A percentile compares a stretch with the other conserved stretches of the same genome.
Evolutionary conservation across 2,113 vertebrate species (phyloP).

Genomic region (Podarcis raffonei): DNA sequence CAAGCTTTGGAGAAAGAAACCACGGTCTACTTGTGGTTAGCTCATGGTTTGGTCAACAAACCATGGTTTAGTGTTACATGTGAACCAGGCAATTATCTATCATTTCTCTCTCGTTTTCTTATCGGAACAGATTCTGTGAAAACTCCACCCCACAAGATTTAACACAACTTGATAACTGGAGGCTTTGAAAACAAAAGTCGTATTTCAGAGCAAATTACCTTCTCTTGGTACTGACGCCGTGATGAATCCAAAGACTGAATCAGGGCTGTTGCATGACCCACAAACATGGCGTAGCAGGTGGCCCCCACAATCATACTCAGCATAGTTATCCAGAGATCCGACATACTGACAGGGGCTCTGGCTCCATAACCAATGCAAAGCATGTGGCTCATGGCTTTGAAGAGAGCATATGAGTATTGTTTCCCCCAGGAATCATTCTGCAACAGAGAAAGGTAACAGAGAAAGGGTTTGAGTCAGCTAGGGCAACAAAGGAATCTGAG

Average conservation of each 20-base stretch:
- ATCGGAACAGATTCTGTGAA: not conserved
- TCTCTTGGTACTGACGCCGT: conserved; percentile 95
- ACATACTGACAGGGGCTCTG: conserved; percentile 96
- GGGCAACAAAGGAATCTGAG: conserved; percentile 6
- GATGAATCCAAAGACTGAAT: conserved; percentile 99
- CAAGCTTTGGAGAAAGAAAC: no score
- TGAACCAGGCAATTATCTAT: not conserved
- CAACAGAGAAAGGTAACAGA: conserved; percentile 54
- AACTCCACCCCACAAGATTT: not conserved
- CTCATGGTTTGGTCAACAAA: no score
- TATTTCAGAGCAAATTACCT: conserved; percentile 80
- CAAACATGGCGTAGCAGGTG: conserved; percentile 99
- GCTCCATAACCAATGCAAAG: conserved; percentile 97
- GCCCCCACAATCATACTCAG: conserved; percentile 98
- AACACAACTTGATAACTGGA: not conserved
- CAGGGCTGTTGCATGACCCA: conserved; percentile 95
- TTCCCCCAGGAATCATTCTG: conserved; percentile 99
- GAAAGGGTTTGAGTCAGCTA: conserved; percentile 32
- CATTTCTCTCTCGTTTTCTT: not conserved
- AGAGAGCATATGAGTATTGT: conserved; percentile 98
- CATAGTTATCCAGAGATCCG: conserved; percentile 99
- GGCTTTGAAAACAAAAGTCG: not conserved
- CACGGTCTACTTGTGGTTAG: no score
- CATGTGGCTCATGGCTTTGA: conserved; percentile 99
- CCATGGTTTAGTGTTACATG: no score